Evolutionary conservation across 2,113 vertebrate genomes (phyloP).

Genomic region (Aptenodytes forsteri): DNA sequence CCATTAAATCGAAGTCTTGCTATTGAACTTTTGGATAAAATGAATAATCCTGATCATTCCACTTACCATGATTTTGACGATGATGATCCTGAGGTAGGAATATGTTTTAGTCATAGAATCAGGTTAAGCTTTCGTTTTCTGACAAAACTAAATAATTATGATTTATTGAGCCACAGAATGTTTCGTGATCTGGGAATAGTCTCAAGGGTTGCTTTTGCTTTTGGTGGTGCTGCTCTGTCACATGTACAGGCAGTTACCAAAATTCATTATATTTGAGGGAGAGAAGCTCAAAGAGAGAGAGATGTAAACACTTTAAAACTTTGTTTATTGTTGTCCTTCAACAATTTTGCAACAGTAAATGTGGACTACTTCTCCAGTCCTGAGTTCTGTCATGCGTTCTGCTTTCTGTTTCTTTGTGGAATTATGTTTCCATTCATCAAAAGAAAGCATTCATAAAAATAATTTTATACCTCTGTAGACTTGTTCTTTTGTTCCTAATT

Average conservation of each 20-base stretch:
- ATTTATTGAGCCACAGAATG: neutral
- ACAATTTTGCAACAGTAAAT: neutral
- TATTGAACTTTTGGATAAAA: conserved; percentile 95
- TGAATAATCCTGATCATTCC: conserved; percentile 96
- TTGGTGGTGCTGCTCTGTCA: neutral
- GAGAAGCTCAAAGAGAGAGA: neutral
- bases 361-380: neutral
- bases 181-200: neutral
- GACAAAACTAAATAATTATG: neutral
- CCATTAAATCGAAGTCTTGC: conserved; percentile 93
- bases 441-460: neutral
- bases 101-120: neutral
- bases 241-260: neutral
- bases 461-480: neutral
- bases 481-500: neutral
- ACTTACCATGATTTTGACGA: conserved; percentile 93
- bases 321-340: neutral
- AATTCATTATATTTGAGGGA: neutral
- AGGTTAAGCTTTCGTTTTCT: neutral
- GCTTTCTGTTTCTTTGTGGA: neutral
- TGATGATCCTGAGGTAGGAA: conserved; percentile 93
- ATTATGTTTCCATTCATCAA: neutral
- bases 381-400: neutral
- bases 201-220: neutral
- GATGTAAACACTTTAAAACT: neutral